Evolutionary conservation across 37 sponge, comb jelly and placozoan species (phyloP).

Genomic region (Halisarca cf. caerulea): DNA sequence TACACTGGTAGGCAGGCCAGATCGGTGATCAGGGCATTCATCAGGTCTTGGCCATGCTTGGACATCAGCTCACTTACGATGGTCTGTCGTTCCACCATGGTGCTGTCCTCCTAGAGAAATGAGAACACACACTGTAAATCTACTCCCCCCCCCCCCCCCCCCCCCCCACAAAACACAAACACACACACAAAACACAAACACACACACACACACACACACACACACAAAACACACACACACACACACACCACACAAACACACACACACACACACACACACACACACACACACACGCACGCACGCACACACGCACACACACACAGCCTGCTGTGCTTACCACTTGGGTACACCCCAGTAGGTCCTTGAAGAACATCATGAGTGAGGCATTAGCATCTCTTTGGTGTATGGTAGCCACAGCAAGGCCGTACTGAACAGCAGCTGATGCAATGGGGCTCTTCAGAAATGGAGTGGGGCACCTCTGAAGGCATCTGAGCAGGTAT

Average conservation of each 20-base stretch:
- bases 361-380: slow-evolving; percentile 81
- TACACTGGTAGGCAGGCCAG: slow-evolving; percentile 52
- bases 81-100: neutral
- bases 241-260: neutral
- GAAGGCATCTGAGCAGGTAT: slow-evolving; percentile 86
- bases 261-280: neutral
- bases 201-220: no score
- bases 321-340: neutral
- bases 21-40: slow-evolving; percentile 39
- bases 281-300: slow-evolving; percentile 16
- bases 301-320: no score
- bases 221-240: neutral
- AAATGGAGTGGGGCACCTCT: slow-evolving; percentile 60
- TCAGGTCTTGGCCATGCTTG: slow-evolving; percentile 11
- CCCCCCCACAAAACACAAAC: no score
- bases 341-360: slow-evolving; percentile 40
- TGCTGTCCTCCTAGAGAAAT: neutral
- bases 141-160: no score
- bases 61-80: neutral
- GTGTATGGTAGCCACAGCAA: slow-evolving; percentile 61
- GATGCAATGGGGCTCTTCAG: slow-evolving; percentile 44
- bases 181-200: no score
- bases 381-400: slow-evolving; percentile 88
- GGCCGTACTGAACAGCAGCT: slow-evolving; percentile 54
- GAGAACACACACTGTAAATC: no score